Conservation (phyloP, 2,113 vertebrate species). For the Isurus oxyrinchus region DNA sequence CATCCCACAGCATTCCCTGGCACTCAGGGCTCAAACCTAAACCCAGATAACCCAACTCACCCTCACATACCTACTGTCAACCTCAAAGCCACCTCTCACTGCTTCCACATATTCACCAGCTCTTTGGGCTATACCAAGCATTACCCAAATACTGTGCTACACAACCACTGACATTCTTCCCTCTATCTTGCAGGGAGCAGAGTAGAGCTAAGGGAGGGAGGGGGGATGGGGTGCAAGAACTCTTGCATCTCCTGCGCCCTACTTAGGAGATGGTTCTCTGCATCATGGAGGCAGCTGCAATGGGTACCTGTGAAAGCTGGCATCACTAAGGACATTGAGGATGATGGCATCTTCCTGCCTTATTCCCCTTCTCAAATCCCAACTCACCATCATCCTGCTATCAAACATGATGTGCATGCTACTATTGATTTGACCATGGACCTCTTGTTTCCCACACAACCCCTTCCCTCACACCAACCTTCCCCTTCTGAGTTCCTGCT, state of each 20-base stretch:
- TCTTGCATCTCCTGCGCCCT: not conserved
- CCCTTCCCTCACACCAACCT: not conserved
- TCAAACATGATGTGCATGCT: not conserved
- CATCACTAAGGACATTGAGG: not conserved
- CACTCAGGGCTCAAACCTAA: no score
- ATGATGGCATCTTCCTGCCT: not conserved
- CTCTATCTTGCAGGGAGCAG: no score
- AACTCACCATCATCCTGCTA: not conserved
- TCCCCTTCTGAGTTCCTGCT: not conserved
- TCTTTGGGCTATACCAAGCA: no score
- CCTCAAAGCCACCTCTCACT: no score
- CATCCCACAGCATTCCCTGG: no score
- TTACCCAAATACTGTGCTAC: no score
- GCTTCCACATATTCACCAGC: no score
- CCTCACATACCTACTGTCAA: no score
- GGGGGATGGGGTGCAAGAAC: no score
- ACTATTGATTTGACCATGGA: not conserved
- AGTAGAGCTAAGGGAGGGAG: no score
- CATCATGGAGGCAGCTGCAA: not conserved
- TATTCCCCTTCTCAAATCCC: not conserved
- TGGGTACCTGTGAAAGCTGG: not conserved
- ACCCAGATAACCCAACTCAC: no score
- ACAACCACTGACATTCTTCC: no score
- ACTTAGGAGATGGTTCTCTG: not conserved
- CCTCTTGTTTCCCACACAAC: not conserved